These are phyloP conservation scores for Corbicula japonica DNA, from an alignment of 2,888 invertebrate species.

Conservation along the genomic window DNA sequence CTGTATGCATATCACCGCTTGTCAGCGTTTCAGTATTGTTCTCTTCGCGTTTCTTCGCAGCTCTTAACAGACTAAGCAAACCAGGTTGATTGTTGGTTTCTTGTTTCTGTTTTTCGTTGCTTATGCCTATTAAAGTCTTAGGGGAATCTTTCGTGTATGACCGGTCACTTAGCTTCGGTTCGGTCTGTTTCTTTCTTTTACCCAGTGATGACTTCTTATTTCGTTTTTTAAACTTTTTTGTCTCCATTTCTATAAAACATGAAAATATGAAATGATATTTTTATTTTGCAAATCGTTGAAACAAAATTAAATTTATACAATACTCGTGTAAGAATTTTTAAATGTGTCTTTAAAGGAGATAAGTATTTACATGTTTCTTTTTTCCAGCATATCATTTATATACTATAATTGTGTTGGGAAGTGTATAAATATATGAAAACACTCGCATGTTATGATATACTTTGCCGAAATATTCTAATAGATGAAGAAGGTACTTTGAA, in stretches of 20 bases:
- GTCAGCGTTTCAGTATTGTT: background rate
- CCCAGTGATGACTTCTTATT: slow-evolving; percentile 10
- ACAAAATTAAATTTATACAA: too few species aligned
- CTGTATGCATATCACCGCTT: background rate
- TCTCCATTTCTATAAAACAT: slow-evolving; percentile 62
- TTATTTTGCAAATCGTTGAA: too few species aligned
- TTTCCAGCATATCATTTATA: too few species aligned
- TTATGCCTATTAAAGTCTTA: slow-evolving; percentile 21
- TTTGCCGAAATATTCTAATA: too few species aligned
- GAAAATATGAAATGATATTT: too few species aligned
- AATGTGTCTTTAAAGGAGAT: too few species aligned
- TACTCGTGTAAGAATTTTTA: too few species aligned
- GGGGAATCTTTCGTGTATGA: slow-evolving; percentile 21
- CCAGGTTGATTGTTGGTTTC: slow-evolving; percentile 16
- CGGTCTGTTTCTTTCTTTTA: background rate
- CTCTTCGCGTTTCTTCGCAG: slow-evolving; percentile 5
- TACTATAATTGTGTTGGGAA: too few species aligned
- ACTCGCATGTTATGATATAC: too few species aligned
- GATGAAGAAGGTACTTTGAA: too few species aligned
- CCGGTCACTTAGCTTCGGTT: slow-evolving; percentile 13
- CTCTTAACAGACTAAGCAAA: slow-evolving; percentile 1
- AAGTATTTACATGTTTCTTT: too few species aligned
- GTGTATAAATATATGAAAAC: too few species aligned
- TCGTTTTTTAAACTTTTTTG: slow-evolving; percentile 60
- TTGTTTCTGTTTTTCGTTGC: background rate